phyloP scores from a whole-genome alignment of 2,797 vertebrate genomes.

The Prionace glauca region DNA sequence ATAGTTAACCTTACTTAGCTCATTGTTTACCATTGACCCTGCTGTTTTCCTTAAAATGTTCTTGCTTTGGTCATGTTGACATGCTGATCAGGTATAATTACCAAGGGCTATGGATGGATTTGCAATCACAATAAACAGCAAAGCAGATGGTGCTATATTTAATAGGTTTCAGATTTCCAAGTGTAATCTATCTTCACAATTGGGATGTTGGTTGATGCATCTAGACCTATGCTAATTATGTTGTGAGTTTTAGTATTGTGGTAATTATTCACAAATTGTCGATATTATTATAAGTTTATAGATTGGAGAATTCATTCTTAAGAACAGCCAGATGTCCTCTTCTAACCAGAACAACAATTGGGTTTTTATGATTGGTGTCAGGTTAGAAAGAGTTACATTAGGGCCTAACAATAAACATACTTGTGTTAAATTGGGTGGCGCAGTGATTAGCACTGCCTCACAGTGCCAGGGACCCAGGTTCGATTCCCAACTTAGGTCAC shows the following conservation, averaged over 20 bases:
- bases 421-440: background rate
- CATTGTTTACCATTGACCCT: background rate
- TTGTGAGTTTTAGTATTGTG: background rate
- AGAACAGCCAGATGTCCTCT: background rate
- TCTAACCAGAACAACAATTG: background rate
- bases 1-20: background rate
- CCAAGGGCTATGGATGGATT: background rate
- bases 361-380: background rate
- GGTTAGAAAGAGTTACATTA: background rate
- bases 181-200: background rate
- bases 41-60: background rate
- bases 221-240: background rate
- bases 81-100: background rate
- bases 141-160: background rate
- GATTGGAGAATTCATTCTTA: background rate
- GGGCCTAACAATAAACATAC: background rate
- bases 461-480: no score
- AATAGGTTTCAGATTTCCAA: constrained; percentile 5
- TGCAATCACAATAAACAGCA: background rate
- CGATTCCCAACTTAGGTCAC: no score
- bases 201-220: background rate
- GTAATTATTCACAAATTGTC: background rate
- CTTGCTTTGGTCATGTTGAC: background rate
- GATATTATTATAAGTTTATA: background rate
- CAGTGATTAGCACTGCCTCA: no score